A percentile compares a stretch with the other conserved stretches of the same genome.
These are phyloP conservation scores for Ispidina lecontei DNA, from an alignment of 2,797 vertebrate species.

Conservation along the genomic window DNA sequence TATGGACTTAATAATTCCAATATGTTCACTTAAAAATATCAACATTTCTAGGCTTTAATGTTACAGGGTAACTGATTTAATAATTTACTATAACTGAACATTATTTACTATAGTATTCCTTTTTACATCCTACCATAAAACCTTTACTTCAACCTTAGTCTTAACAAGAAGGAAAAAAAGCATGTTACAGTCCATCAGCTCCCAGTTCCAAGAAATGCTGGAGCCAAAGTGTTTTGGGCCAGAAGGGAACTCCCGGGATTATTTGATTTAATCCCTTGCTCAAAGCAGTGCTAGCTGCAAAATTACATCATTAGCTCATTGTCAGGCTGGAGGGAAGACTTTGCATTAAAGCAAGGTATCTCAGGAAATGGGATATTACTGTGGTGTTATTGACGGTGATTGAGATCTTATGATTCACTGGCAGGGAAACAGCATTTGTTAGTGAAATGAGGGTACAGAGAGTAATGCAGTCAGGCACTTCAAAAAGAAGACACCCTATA, in stretches of 20 bases:
- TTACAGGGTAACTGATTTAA: neutral
- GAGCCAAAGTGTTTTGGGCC: neutral
- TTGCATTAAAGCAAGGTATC: neutral
- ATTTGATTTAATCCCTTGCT: neutral
- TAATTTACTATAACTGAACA: too few relatives aligned
- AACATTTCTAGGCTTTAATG: neutral
- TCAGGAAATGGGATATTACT: neutral
- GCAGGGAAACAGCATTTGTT: neutral
- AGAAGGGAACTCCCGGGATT: neutral
- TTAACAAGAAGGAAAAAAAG: neutral
- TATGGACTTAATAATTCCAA: neutral
- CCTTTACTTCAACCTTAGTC: neutral
- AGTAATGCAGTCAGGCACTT: neutral
- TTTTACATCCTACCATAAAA: neutral
- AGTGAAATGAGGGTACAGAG: neutral
- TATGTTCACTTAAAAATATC: neutral
- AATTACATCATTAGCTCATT: neutral
- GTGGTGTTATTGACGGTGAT: neutral
- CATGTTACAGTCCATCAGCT: neutral
- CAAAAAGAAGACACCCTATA: neutral
- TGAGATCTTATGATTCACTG: conserved; percentile 7
- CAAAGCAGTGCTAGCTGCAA: neutral
- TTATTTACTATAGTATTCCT: neutral
- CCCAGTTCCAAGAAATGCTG: neutral
- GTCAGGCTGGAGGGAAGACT: neutral